Conservation (phyloP, 1,140 invertebrate genomes). For the Eumeta japonica region DNA sequence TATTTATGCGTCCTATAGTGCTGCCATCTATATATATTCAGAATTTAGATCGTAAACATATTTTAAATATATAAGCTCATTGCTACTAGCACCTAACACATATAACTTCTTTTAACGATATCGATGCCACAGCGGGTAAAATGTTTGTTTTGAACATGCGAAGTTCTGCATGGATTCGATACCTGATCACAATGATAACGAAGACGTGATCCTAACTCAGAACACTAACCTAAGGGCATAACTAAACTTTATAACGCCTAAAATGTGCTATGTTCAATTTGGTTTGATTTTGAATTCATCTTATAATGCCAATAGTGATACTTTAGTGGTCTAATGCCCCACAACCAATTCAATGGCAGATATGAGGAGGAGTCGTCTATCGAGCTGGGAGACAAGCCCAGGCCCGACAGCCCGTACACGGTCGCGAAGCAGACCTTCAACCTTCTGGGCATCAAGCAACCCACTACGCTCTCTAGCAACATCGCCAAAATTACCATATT, state of each 20-base stretch:
- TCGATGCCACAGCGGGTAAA: too few species aligned
- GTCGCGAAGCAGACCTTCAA: slow-evolving; percentile 54
- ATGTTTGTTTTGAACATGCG: too few species aligned
- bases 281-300: slow-evolving; percentile 1
- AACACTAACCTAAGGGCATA: too few species aligned
- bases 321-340: background rate
- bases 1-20: too few species aligned
- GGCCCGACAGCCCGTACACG: slow-evolving; percentile 17
- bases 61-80: too few species aligned
- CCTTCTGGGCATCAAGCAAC: slow-evolving; percentile 60
- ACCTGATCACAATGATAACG: too few species aligned
- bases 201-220: too few species aligned
- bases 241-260: background rate
- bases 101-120: too few species aligned
- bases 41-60: too few species aligned
- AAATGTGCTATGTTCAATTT: background rate
- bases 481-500: slow-evolving; percentile 62
- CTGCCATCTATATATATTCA: too few species aligned
- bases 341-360: slow-evolving; percentile 12
- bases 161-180: too few species aligned
- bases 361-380: slow-evolving; percentile 28
- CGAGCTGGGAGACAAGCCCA: slow-evolving; percentile 19
- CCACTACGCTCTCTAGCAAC: slow-evolving; percentile 57
- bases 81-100: too few species aligned
- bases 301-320: slow-evolving; percentile 1